phyloP scores from a whole-genome alignment of 2,888 invertebrate genomes.

The Tupiocoris notatus region DNA sequence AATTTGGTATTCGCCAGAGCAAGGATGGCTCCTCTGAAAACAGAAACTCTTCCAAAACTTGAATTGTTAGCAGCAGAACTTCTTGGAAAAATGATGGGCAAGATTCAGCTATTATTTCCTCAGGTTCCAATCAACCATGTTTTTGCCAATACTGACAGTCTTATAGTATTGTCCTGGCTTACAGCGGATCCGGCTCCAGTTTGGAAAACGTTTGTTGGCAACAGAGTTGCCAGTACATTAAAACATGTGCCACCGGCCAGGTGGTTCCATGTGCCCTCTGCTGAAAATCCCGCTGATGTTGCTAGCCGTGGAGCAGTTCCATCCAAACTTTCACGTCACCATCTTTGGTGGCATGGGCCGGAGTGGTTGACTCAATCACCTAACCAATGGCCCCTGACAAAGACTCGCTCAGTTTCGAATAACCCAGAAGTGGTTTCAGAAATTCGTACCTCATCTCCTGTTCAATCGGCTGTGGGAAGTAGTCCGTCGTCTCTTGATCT shows the following conservation, averaged over 20 bases:
- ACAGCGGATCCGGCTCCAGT: constrained; percentile 7
- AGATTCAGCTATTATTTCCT: background rate
- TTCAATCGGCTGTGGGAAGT: background rate
- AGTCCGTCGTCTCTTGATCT: background rate
- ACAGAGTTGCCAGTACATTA: background rate
- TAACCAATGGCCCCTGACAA: background rate
- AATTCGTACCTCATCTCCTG: background rate
- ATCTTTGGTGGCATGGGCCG: constrained; percentile 4
- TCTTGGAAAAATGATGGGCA: background rate
- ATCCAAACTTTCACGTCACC: background rate
- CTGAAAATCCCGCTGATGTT: background rate
- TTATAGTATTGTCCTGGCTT: background rate
- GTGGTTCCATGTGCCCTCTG: background rate
- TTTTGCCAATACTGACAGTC: background rate
- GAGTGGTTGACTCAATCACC: background rate
- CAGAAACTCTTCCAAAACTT: background rate
- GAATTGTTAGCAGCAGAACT: background rate
- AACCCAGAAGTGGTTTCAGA: too few species aligned
- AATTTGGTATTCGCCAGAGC: background rate
- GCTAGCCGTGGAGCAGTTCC: background rate
- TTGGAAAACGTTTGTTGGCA: constrained; percentile 7
- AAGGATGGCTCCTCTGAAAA: background rate
- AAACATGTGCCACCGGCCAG: background rate
- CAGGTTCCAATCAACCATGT: background rate
- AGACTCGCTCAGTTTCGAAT: background rate